Conservation (phyloP, 2,888 invertebrate genomes). For the Drosophila buzzatii region DNA sequence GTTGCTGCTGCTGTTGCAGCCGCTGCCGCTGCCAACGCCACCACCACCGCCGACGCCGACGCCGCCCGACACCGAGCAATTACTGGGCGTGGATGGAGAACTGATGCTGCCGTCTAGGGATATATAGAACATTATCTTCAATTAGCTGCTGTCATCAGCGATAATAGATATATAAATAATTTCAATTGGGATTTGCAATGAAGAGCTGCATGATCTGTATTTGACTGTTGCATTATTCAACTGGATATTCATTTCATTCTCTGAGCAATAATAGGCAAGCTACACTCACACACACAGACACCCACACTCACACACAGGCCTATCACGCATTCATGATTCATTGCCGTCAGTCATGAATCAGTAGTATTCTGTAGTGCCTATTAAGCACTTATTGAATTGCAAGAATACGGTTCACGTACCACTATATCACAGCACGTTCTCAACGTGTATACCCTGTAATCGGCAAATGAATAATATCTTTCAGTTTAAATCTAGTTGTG, state of each 20-base stretch:
- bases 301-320: not conserved
- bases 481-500: not conserved
- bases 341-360: conserved; percentile 25
- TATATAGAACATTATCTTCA: not conserved
- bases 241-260: conserved; percentile 2
- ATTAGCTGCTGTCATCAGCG: not conserved
- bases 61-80: conserved; percentile 58
- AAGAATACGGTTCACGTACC: conserved; percentile 7
- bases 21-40: conserved; percentile 17
- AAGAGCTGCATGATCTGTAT: conserved; percentile 1
- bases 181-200: not conserved
- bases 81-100: conserved; percentile 84
- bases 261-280: conserved; percentile 15
- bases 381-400: conserved; percentile 10
- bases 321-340: conserved; percentile 29
- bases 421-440: conserved; percentile 2
- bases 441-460: conserved; percentile 3
- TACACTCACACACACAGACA: not conserved
- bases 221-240: conserved; percentile 4
- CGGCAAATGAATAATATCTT: not conserved
- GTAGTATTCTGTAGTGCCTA: conserved; percentile 3
- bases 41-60: conserved; percentile 36
- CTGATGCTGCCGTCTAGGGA: conserved; percentile 83
- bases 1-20: conserved; percentile 56
- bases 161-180: not conserved